Evolutionary conservation across 2,797 vertebrate species (phyloP), one percentile per base, ranked within the genome.

Genomic region (Phalloptychus januarius): DNA sequence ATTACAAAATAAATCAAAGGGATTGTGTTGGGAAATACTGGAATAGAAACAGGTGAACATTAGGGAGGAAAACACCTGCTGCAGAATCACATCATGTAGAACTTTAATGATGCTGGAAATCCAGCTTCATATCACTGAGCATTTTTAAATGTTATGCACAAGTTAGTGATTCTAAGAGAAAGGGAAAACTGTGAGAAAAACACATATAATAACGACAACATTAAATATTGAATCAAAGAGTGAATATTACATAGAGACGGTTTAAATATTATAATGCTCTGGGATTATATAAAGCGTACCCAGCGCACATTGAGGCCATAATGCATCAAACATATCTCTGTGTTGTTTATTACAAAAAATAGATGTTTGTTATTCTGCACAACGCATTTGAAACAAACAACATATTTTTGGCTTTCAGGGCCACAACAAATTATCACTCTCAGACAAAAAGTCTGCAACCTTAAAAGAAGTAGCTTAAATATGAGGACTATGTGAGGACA

Each of bases 11-110:
- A 77, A 15, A 33, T 58, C 31, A 79, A 74, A 67, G 33, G 20
- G 16, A 67, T 25, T 61, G 33, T 61, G 5, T 1, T 12, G n/a
- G 28, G n/a, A 7, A 28, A 31, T 45, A 40, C 2, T 25, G 71
- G 81, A 85, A 83, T 16, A 36, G 5, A 33, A 63, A 63, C 58
- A 63, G 31, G 85, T 84, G 88, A 33, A 38, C 33, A 71, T 28
- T 4, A 40, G 36, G 36, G 63, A 40, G 20, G 18, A 23, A 65
- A 67, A 23, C 63, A 67, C 63, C 36, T 67, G 63, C 63, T 67
- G 33, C 63, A 38, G 8, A 25, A 67, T 67, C 36, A 23, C 63
- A 67, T 40, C 58, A 36, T 63, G 31, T 63, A 2, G 16, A 18
- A 23, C 7, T 67, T 67, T 23, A 67, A 23, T 40, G 36, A 67